phyloP scores from a whole-genome alignment of 2,888 invertebrate species.

The Plutella xylostella region DNA sequence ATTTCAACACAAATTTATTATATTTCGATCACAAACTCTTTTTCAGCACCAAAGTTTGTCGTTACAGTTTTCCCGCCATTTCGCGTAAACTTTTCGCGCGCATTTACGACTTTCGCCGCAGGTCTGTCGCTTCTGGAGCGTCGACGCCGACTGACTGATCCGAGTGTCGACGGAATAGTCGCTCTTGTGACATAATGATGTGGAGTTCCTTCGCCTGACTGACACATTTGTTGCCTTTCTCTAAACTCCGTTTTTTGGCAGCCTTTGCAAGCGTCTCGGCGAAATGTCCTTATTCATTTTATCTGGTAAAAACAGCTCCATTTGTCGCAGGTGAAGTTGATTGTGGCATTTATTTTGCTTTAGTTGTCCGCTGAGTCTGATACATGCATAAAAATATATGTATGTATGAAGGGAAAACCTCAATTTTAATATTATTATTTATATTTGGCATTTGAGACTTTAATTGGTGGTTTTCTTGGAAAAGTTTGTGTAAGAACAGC shows the following conservation, averaged over 20 bases:
- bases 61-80: conserved; percentile 39
- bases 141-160: not conserved
- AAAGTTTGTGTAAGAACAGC: not conserved
- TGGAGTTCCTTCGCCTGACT: not conserved
- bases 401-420: too few species aligned
- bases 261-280: too few species aligned
- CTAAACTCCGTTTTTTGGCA: not conserved
- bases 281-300: too few species aligned
- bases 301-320: too few species aligned
- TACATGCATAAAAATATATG: too few species aligned
- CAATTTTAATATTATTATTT: too few species aligned
- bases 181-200: not conserved
- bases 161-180: not conserved
- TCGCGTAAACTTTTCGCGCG: conserved; percentile 51
- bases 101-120: conserved; percentile 16
- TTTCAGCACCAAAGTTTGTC: conserved; percentile 2
- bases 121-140: conserved; percentile 2
- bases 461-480: too few species aligned
- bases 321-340: too few species aligned
- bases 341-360: too few species aligned
- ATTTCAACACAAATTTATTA: conserved; percentile 23
- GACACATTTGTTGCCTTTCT: conserved; percentile 4
- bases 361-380: too few species aligned
- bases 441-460: too few species aligned
- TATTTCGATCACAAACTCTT: not conserved